These are phyloP conservation scores for Ectropis crepuscularia DNA, from an alignment of 2,888 invertebrate genomes.

Conservation along the genomic window DNA sequence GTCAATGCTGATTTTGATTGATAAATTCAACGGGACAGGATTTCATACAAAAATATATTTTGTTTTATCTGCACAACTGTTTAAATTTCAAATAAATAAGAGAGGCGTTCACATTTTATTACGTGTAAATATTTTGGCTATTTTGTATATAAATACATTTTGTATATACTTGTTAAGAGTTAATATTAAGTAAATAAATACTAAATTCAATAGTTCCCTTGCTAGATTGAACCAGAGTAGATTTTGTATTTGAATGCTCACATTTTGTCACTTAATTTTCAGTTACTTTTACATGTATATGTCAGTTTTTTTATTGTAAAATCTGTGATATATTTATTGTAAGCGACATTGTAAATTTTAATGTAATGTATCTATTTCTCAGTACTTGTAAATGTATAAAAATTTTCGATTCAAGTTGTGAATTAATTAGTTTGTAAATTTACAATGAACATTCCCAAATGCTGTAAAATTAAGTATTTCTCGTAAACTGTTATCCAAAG, in stretches of 20 bases:
- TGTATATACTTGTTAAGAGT: slow-evolving; percentile 65
- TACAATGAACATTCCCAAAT: no score
- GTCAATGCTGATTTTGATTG: slow-evolving; percentile 29
- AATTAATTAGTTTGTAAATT: slow-evolving; percentile 49
- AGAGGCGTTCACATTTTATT: slow-evolving; percentile 5
- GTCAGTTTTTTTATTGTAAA: slow-evolving; percentile 75
- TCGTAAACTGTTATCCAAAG: no score
- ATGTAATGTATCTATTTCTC: slow-evolving; percentile 47
- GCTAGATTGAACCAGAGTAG: slow-evolving; percentile 69
- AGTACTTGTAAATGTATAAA: slow-evolving; percentile 51
- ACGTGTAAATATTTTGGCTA: slow-evolving; percentile 49
- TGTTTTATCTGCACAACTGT: slow-evolving; percentile 11
- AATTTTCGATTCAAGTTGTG: slow-evolving; percentile 56
- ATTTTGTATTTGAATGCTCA: slow-evolving; percentile 59
- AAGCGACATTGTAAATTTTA: slow-evolving; percentile 76
- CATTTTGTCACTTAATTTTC: slow-evolving; percentile 15
- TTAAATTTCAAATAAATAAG: slow-evolving; percentile 7
- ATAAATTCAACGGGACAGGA: slow-evolving; percentile 21
- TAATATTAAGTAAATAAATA: slow-evolving; percentile 33
- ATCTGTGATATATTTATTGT: slow-evolving; percentile 85
- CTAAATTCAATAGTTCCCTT: slow-evolving; percentile 61
- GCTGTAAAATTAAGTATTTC: no score
- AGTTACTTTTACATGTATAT: slow-evolving; percentile 51
- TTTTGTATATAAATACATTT: slow-evolving; percentile 54
- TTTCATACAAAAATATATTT: slow-evolving; percentile 23